Evolutionary conservation across 2,113 vertebrate species (phyloP), one percentile per base, ranked within the genome.

Genomic region (Aleadryas rufinucha): DNA sequence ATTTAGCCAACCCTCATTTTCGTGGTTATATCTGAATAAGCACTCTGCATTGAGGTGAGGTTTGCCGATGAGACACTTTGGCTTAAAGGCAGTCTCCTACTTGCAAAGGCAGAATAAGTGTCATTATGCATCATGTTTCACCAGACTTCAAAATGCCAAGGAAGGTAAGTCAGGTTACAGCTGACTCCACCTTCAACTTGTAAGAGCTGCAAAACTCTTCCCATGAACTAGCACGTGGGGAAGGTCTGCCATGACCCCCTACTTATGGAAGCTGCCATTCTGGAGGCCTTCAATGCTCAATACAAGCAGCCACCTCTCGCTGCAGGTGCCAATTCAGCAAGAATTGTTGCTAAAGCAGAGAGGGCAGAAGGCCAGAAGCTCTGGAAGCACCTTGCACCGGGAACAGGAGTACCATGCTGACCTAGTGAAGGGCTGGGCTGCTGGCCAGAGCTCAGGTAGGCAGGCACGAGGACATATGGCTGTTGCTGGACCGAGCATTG

Each of bases 41-140:
- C 77, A 90, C 66, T 63, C 83, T 56, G 77, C 76, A 84, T 42
- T 52, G 90, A 96, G 90, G 95, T 93, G 85, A 97, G 88, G 87
- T 71, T 94, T 82, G 44, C 64, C 3, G 1, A 88, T 93, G 93
- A 94, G 93, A 92, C 85, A 82, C 77, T 76, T 59, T 0, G 22
- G 81, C 89, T 92, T 39, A 82, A 93, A 95, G 60, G 82, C 83
- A 83, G 77, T 59, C 84, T 95, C 78, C 87, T 81, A 44, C 71
- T 95, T 96, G 90, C 86, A 86, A 94, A 93, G 84, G 88, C 86
- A 97, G 85, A 95, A 5, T 35, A 70, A 78, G 61, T 74, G 84
- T 93, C 94, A 95, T 96, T 89, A 93, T 63, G 84, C 80, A 91
- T 81, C 75, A 56, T 90, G 84, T 93, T 96, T 90, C 85, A 95